phyloP scores from a whole-genome alignment of 1,140 invertebrate genomes.

The Vanessa atalanta region DNA sequence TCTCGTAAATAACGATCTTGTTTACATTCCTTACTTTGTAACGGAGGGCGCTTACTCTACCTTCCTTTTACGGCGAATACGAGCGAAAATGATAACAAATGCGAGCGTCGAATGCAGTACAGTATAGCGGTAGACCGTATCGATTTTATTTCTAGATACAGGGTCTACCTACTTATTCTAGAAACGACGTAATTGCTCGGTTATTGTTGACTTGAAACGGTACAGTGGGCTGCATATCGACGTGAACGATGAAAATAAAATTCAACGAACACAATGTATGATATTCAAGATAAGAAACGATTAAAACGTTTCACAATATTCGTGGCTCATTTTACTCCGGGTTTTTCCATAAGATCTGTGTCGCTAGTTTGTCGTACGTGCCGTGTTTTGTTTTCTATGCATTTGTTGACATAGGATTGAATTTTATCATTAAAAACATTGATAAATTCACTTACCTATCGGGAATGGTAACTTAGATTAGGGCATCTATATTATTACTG shows the following conservation, averaged over 20 bases:
- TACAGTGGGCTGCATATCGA: conserved; percentile 6
- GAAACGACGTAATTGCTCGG: conserved; percentile 21
- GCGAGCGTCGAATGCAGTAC: background rate
- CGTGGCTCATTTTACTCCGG: background rate
- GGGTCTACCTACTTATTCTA: conserved; percentile 19
- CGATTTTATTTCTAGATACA: conserved; percentile 20
- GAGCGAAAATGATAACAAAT: background rate
- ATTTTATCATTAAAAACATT: background rate
- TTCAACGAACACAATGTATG: conserved; percentile 11
- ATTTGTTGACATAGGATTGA: background rate
- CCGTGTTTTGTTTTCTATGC: background rate
- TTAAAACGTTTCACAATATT: conserved; percentile 5
- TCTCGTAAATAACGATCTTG: too few species aligned
- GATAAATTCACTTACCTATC: background rate
- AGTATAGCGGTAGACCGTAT: conserved; percentile 1
- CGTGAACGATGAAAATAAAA: conserved; percentile 1
- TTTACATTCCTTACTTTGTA: too few species aligned
- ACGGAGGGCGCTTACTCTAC: too few species aligned
- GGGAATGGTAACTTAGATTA: too few species aligned
- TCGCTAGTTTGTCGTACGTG: background rate
- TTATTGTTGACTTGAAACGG: conserved; percentile 14
- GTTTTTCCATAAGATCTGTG: conserved; percentile 8
- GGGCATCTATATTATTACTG: too few species aligned
- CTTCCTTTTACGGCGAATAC: background rate
- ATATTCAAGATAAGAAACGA: conserved; percentile 15